These are phyloP conservation scores for Chymomyza amoena DNA, from an alignment of 2,888 invertebrate genomes.

Conservation along the genomic window DNA sequence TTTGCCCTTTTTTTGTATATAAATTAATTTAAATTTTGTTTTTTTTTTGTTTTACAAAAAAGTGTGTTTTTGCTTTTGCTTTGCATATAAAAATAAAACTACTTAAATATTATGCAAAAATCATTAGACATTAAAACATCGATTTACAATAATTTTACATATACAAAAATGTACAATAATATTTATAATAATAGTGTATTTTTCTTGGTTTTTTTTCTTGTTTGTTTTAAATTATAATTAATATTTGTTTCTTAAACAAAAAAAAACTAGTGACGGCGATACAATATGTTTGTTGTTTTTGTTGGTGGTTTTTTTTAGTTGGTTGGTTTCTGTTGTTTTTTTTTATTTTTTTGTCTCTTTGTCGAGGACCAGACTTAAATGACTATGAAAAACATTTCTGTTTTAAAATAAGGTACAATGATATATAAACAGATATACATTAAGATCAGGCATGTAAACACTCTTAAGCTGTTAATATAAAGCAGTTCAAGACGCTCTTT, in stretches of 20 bases:
- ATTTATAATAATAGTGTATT: conserved; percentile 46
- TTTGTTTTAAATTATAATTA: conserved; percentile 25
- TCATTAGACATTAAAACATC: conserved; percentile 19
- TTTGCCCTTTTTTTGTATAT: conserved; percentile 43
- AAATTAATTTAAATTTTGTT: conserved; percentile 50
- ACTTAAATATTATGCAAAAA: conserved; percentile 67
- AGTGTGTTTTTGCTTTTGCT: conserved; percentile 36
- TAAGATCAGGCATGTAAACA: neutral
- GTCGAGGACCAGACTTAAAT: conserved; percentile 61
- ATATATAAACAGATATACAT: conserved; percentile 36
- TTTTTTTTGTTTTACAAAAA: conserved; percentile 20
- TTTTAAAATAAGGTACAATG: conserved; percentile 70
- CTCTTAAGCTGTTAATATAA: too few species aligned
- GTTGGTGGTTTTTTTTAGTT: conserved; percentile 25
- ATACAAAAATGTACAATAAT: conserved; percentile 36
- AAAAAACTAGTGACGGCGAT: neutral
- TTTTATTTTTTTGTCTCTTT: conserved; percentile 6
- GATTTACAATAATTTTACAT: conserved; percentile 12
- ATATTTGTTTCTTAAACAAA: conserved; percentile 16
- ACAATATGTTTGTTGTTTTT: conserved; percentile 2
- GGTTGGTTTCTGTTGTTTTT: conserved; percentile 42
- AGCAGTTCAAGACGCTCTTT: too few species aligned
- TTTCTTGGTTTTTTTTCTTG: conserved; percentile 19
- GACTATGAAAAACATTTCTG: conserved; percentile 62
- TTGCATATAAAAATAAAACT: conserved; percentile 62